Evolutionary conservation across 2,888 invertebrate genomes (phyloP), one percentile per base, ranked within the genome.

Genomic region (Ophioninae sp.): DNA sequence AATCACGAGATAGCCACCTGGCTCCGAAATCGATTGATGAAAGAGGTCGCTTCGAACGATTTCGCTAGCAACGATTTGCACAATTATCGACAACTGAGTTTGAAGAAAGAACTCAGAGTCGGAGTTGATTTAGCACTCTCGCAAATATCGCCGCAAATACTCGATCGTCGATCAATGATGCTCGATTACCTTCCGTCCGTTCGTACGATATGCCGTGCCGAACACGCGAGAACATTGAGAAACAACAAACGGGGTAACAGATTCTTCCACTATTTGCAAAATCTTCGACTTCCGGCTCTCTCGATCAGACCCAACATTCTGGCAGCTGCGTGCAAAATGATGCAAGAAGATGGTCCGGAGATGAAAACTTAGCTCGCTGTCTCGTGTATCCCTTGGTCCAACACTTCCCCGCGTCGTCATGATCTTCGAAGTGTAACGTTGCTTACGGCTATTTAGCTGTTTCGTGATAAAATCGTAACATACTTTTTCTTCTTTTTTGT

Each of bases 231-330:
- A 88, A 94, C 94, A 51, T 94, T 94, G 68, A 92, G 89, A 39
- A 95, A 94, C 87, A 93, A 91, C 0, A 96, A 96, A 90, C 94
- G 97, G 83, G 95, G 96, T 84, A 96, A 96, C 89, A 94, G 97
- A 79, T 97, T 96, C 93, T 96, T 95, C 92, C 96, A 96, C 91
- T 97, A 97, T 93, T 93, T 97, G n/a, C 95, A 95, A 87, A 95
- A 94, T 71, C 91, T 95, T 80, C 94, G 94, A 89, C 44, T 90
- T 51, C 86, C 90, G 8, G 22, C 85, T 0, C 81, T 84, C 6
- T 87, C 87, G 9, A 85, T 85, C 5, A 89, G 87, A n/a, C 85
- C 91, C 1, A 89, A 88, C 69, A 88, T 90, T 82, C 87, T 92
- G 51, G 78, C 89, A 39, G 88, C 90, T n/a, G 91, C 91, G n/a